phyloP scores from a whole-genome alignment of 2,113 vertebrate species.

The Barbus barbus region DNA sequence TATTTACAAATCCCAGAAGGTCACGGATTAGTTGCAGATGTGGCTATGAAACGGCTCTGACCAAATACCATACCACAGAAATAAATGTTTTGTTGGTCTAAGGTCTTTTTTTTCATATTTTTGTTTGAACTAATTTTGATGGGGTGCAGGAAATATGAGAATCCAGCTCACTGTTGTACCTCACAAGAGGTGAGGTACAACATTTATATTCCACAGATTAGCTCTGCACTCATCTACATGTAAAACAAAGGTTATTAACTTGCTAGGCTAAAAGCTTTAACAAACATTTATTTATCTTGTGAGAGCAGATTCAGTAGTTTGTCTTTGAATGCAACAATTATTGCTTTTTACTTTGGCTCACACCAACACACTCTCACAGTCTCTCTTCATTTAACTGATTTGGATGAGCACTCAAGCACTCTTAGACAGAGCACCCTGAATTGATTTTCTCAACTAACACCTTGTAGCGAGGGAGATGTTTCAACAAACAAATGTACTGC shows the following conservation, averaged over 20 bases:
- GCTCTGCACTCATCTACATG: constrained; percentile 52
- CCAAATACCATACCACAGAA: constrained; percentile 87
- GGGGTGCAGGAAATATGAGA: constrained; percentile 86
- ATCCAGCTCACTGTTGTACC: constrained; percentile 87
- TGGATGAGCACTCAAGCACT: constrained; percentile 41
- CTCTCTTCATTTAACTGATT: constrained; percentile 44
- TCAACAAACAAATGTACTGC: constrained; percentile 42
- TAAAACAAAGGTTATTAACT: constrained; percentile 35
- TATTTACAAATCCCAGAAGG: constrained; percentile 73
- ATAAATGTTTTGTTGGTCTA: constrained; percentile 85
- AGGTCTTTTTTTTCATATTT: constrained; percentile 68
- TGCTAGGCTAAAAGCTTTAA: constrained; percentile 78
- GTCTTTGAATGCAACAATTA: constrained; percentile 76
- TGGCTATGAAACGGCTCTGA: constrained; percentile 82
- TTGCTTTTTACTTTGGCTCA: constrained; percentile 48
- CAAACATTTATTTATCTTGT: constrained; percentile 79
- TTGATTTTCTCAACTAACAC: constrained; percentile 39
- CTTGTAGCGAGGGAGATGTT: constrained; percentile 16
- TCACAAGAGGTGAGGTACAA: constrained; percentile 81
- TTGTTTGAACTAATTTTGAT: constrained; percentile 88
- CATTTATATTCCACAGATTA: constrained; percentile 69
- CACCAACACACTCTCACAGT: constrained; percentile 8
- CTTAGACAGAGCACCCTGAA: constrained; percentile 28
- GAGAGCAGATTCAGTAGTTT: constrained; percentile 80
- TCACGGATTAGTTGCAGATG: constrained; percentile 86